Evolutionary conservation across 2,888 invertebrate species (phyloP), one percentile per base, ranked within the genome.

Genomic region (Stenodema calcarata): DNA sequence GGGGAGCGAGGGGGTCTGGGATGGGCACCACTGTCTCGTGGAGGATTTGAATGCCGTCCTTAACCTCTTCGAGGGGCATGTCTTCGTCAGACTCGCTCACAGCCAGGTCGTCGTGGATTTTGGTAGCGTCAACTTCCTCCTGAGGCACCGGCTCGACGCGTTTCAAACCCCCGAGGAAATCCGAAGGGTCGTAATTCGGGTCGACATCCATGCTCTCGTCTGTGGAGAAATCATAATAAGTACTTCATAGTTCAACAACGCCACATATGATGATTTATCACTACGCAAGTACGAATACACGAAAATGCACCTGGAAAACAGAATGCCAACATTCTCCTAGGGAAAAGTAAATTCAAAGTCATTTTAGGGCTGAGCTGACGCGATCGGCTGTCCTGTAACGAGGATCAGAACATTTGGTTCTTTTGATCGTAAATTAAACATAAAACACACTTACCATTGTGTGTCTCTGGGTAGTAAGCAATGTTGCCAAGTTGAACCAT

Each of bases 101-200:
- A 35, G 94, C 95, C 86, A 96, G 92, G 91, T 96, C 95, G 87
- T 94, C 94, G 89, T 95, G 94, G 83, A 95, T 95, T 89, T 94
- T 95, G 88, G 92, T 92, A 75, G 82, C 92, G 92, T 80, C 91
- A 88, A 92, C 84, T 27, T 84, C 84, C 42, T 84, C 84, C 41
- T 23, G 41, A 18, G 84, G 84, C n/a, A 84, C 92, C 76, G 84
- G 92, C 92, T 80, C 91, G 9, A 69, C 92, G 23, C 93, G 93
- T 91, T 95, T 92, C 80, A 88, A 44, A n/a, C 88, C 88, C 9
- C 88, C 88, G 28, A 96, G 92, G 91, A 97, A 96, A 91, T 96
- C 97, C 0, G 96, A 95, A 0, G 96, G 96, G 92, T 97, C 97
- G 91, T 97, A 97, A 90, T 94, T 95, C 0, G 95, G 94, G 92